Evolutionary conservation across 2,113 vertebrate genomes (phyloP).

Genomic region (Ailurus styani): DNA sequence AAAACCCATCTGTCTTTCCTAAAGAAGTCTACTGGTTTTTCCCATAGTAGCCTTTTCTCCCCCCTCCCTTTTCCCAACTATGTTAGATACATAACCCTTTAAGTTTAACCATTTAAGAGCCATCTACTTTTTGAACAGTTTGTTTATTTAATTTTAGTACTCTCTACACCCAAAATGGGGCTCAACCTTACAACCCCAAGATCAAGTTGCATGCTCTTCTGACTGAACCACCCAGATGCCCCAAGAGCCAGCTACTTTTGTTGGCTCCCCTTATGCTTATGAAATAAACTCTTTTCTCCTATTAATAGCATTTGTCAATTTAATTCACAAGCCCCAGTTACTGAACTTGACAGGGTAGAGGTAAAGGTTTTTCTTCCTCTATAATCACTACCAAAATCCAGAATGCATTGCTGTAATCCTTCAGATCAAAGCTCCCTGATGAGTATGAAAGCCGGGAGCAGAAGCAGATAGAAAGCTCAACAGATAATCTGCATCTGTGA

Average conservation of each 20-base stretch:
- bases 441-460: background rate
- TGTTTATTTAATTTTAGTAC: background rate
- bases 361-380: background rate
- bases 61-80: background rate
- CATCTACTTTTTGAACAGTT: background rate
- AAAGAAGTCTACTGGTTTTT: background rate
- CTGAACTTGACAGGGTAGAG: background rate
- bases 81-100: background rate
- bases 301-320: background rate
- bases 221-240: background rate
- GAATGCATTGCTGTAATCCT: background rate
- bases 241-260: background rate
- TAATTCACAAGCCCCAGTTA: background rate
- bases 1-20: background rate
- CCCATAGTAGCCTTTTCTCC: background rate
- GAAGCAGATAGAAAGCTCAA: background rate
- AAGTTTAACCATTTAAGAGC: background rate
- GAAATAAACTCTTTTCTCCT: background rate
- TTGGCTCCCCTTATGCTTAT: background rate
- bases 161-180: background rate
- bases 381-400: background rate
- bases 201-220: background rate
- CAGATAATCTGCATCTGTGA: background rate
- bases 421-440: background rate
- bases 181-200: background rate